Base-by-base conservation (phyloP, 1,140 invertebrate genomes). In the Drosophila arawakana region DNA sequence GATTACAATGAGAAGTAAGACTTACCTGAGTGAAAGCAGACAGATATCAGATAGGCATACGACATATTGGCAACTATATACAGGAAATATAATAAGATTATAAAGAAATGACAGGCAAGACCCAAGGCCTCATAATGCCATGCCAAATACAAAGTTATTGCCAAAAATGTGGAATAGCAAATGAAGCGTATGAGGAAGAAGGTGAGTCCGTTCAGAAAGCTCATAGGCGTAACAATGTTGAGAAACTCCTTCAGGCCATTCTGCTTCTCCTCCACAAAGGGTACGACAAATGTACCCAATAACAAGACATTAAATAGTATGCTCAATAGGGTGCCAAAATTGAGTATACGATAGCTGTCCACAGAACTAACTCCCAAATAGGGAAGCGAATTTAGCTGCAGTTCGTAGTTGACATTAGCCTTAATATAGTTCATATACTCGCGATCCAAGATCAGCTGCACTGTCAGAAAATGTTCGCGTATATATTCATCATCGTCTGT, bases 251-350 rank as follows among this genome's bases (percentile, higher is more conserved):
- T 91, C 0, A 92, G 39, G 1, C 92, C 92, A 73, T 91, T 85
- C 54, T 91, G 89, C 47, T 92, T 92, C 66, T 92, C 92, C 63
- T 92, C 91, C 0, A 92, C 91, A 43, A 91, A 69, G 3, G 91
- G 90, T 18, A 91, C 85, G 4, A 92, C 61, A 61, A 91, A 90
- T 8, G 89, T 92, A 25, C 75, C 79, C 5, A 91, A 57, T 50
- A 92, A n/a, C 7, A 91, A 25, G 1, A 91, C 65, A 54, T 49
- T 78, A 15, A 91, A 88, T 3, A 92, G 44, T 39, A 92, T 49
- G 46, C 75, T 74, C 30, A 75, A 84, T 4, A 92, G 25, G 30
- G 76, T 72, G 7, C 90, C 91, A 21, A 88, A 91, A 39, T 76
- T 66, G 5, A 59, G 69, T 11, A 92, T 47, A 6, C 80, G 75